Evolutionary conservation across 2,113 vertebrate species (phyloP).

Genomic region (Bos javanicus): DNA sequence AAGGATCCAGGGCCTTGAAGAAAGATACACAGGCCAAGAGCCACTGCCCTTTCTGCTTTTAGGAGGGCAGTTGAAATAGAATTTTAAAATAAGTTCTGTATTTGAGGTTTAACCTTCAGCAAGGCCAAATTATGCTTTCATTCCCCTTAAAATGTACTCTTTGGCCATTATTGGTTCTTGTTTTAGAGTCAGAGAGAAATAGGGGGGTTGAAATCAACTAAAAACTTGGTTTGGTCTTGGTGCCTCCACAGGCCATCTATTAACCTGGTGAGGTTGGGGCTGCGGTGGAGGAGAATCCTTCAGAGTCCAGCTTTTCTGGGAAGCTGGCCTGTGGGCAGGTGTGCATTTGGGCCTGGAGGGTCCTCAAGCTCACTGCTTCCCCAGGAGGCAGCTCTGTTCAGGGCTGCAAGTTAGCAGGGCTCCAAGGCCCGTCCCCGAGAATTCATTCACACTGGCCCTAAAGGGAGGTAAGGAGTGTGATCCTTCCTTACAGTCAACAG

Average conservation of each 20-base stretch:
- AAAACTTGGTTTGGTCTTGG: background rate
- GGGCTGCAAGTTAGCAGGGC: background rate
- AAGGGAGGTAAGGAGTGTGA: fast-evolving
- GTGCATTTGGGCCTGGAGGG: background rate
- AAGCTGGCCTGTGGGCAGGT: too few relatives aligned
- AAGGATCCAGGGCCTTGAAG: background rate
- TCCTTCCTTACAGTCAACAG: background rate
- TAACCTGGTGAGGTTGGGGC: background rate
- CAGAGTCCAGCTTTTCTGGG: background rate
- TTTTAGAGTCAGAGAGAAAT: background rate
- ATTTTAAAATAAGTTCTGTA: background rate
- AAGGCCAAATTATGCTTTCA: background rate
- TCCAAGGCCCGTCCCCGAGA: background rate
- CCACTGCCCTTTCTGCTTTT: background rate
- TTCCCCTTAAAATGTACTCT: background rate
- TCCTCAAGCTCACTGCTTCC: background rate
- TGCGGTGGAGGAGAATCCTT: background rate
- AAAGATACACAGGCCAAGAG: background rate
- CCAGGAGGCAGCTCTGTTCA: background rate
- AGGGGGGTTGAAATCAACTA: background rate
- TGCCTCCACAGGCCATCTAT: too few relatives aligned
- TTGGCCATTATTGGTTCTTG: background rate
- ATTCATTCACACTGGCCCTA: background rate
- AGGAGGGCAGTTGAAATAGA: background rate
- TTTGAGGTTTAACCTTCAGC: background rate